A percentile compares a stretch with the other conserved stretches of the same genome.
These are phyloP conservation scores for Aleiodes sp. DNA, from an alignment of 1,140 invertebrate genomes.

Conservation along the genomic window DNA sequence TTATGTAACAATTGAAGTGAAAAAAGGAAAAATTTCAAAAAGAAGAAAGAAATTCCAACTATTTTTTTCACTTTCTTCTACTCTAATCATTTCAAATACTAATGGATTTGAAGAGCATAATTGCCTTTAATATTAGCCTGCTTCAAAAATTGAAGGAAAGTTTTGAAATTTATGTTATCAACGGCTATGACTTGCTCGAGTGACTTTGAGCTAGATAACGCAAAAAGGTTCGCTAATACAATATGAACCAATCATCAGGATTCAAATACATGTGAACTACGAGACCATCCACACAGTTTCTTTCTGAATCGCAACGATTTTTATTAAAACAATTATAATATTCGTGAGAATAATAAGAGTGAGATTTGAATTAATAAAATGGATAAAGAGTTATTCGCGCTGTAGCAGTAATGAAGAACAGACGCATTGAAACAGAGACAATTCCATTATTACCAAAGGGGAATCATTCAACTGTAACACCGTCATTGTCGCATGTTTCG, in stretches of 20 bases:
- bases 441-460: constrained; percentile 21
- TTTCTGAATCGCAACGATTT: not conserved
- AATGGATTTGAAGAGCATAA: no score
- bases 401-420: not conserved
- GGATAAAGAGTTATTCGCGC: not conserved
- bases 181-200: not conserved
- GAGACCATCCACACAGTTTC: no score
- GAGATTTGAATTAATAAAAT: not conserved
- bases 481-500: not conserved
- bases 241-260: not conserved
- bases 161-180: not conserved
- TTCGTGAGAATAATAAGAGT: not conserved
- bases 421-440: not conserved
- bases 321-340: not conserved
- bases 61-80: no score
- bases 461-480: not conserved
- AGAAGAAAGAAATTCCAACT: no score
- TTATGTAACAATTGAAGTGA: no score
- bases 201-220: constrained; percentile 1
- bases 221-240: not conserved
- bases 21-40: no score
- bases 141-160: not conserved
- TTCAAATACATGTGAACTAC: not conserved
- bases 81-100: no score
- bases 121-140: no score